Base-by-base conservation (phyloP, 2,888 invertebrate species). In the Oasisia sp. region DNA sequence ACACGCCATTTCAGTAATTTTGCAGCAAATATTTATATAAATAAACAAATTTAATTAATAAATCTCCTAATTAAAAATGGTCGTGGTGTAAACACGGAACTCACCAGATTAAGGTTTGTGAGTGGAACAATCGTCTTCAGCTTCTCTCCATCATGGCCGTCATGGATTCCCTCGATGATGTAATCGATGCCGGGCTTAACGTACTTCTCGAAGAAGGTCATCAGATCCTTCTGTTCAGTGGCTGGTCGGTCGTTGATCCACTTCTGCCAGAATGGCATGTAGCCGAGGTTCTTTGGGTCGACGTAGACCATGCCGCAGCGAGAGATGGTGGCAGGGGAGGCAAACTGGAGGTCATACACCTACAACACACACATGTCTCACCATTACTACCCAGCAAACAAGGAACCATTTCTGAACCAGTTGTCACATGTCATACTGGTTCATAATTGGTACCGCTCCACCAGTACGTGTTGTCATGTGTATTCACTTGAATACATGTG, bases 261-360 rank as follows among this genome's bases (percentile, higher is more conserved):
- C 94, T 98, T 97, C 92, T 98, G 97, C 98, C 99, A 98, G 96
- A 97, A 98, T 0, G 99, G 98, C 93, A 97, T 97, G 95, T 97
- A 98, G 0, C 98, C 98, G 93, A 99, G 97, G 96, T 98, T 98
- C 96, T 98, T 98, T 0, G 99, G 98, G 95, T 99, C 98, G 0
- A 99, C 98, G 95, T 98, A 99, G 14, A 99, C 98, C 98, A 99
- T 98, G 58, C 98, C 99, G 12, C 98, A 98, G 92, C 99, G 97
- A 0, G 98, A 98, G 4, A 99, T 98, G 0, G 98, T 99, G 0
- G 99, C 98, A 0, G 99, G 99, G 0, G 99, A 99, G 0, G 99
- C 99, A 95, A 98, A 98, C 96, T 98, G 98, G 93, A 99, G 97
- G 96, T 98, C 98, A 1, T 98, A 98, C 45, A 99, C 32, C 32